Conservation (phyloP, 2,888 invertebrate genomes). For the Dicycla oo region DNA sequence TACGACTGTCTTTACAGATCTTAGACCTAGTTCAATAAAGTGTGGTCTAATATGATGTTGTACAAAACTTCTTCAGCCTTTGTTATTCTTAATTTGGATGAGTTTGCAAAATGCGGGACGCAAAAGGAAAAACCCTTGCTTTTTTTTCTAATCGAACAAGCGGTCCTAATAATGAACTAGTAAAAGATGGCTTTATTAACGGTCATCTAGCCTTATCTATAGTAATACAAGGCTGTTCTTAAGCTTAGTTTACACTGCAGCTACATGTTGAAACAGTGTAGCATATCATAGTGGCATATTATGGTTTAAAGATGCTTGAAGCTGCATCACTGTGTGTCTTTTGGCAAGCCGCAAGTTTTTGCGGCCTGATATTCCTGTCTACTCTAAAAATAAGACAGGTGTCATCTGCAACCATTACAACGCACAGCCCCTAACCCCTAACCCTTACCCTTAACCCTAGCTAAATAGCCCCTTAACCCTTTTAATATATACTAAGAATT, state of each 20-base stretch:
- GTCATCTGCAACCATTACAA: no score
- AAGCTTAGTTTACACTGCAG: slow-evolving; percentile 17
- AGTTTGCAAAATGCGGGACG: neutral
- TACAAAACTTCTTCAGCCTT: neutral
- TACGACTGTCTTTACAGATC: no score
- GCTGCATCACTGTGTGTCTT: neutral
- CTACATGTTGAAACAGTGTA: neutral
- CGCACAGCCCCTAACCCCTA: no score
- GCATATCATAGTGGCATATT: no score
- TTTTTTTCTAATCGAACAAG: slow-evolving; percentile 2
- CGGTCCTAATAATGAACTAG: neutral
- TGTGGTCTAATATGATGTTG: neutral
- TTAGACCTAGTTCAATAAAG: no score
- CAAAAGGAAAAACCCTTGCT: neutral
- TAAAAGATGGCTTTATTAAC: slow-evolving; percentile 51
- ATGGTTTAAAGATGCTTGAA: neutral
- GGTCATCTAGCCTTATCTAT: slow-evolving; percentile 34
- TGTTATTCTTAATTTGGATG: neutral
- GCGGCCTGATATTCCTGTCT: no score
- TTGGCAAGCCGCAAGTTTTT: neutral
- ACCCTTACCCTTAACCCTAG: no score
- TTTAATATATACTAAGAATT: no score
- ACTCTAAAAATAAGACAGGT: no score
- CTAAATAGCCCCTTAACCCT: no score
- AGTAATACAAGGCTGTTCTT: slow-evolving; percentile 46